Evolutionary conservation across 2,797 vertebrate species (phyloP).

Genomic region (Syncerus caffer): DNA sequence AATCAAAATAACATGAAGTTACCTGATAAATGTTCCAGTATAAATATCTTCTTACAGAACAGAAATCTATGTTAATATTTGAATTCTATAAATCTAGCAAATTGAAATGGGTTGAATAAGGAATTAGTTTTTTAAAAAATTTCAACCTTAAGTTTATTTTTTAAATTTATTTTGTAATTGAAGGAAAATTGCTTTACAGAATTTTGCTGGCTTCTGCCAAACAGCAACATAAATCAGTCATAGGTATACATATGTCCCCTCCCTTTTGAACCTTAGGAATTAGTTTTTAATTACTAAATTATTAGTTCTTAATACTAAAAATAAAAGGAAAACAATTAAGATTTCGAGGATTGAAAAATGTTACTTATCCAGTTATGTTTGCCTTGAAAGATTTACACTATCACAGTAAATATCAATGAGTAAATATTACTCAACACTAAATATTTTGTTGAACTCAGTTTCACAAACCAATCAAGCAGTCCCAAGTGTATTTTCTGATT

Average conservation of each 20-base stretch:
- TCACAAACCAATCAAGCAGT: slow-evolving; percentile 25
- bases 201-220: background rate
- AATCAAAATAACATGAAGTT: background rate
- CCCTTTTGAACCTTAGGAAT: background rate
- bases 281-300: background rate
- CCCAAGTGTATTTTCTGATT: slow-evolving; percentile 41
- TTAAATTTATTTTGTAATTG: background rate
- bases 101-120: background rate
- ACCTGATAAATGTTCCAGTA: background rate
- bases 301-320: background rate
- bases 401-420: background rate
- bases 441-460: slow-evolving; percentile 37
- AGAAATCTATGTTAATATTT: slow-evolving; percentile 25
- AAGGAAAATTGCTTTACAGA: background rate
- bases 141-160: background rate
- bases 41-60: background rate
- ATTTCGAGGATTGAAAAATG: background rate
- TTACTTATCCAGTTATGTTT: slow-evolving; percentile 41
- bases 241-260: background rate
- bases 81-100: slow-evolving; percentile 20
- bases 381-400: background rate
- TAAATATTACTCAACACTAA: slow-evolving; percentile 28
- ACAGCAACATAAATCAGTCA: background rate
- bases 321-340: background rate
- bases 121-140: background rate